Evolutionary conservation across 2,888 invertebrate species (phyloP), one percentile per base, ranked within the genome.

Genomic region (Ornithoptera priamus): DNA sequence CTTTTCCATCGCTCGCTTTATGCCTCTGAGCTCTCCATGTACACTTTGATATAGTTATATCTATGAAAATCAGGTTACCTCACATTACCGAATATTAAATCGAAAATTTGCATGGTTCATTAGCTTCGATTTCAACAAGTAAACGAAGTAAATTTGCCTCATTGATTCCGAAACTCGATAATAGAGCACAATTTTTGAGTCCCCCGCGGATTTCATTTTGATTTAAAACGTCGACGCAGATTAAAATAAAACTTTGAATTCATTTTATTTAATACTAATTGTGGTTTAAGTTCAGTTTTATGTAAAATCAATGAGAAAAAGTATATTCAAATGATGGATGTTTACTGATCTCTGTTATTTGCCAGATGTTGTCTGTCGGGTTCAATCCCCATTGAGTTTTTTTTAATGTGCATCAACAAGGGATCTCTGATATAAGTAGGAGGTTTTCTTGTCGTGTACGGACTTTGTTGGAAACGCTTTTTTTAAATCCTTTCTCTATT

Each of bases 111-210:
- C 22, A 58, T 58, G 57, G 57, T 58, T 58, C 57, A 58, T 58
- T 58, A 58, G 57, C 57, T 22, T 22, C 57, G 57, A 58, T 58
- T 58, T 58, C 57, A 58, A n/a, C 57, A 58, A 58, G 22, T 22
- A 58, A 58, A 22, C 24, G 57, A 58, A 58, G 15, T 58, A 58
- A 58, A 58, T 58, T 58, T 58, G 57, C 57, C 57, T 58, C 57
- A 58, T 58, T 58, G 57, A n/a, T 10, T 58, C 12, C 10, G 22
- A 58, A 58, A 58, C 57, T 20, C 57, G n/a, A 58, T 58, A 58
- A 58, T 58, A 58, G 15, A 58, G 57, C 57, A 22, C 10, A 24
- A 58, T 58, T 58, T 53, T 58, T 58, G 24, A 15, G 24, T 22
- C 57, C 15, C 20, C 10, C 10, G 57, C 24, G 57, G 15, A 58